Base-by-base conservation (phyloP, 2,113 vertebrate genomes). In the Mystacornis crossleyi region DNA sequence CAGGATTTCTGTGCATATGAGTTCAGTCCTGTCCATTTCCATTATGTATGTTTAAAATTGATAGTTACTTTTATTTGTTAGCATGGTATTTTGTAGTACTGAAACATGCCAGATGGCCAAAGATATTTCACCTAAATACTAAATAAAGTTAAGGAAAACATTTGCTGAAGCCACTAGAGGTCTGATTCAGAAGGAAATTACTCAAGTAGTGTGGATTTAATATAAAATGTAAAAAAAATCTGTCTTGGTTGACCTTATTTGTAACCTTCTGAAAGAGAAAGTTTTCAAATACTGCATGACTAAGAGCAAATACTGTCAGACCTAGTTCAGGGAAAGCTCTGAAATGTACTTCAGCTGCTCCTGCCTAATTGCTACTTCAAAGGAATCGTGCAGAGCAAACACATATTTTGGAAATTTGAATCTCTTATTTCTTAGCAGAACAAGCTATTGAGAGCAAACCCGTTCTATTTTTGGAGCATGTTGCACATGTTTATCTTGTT, bases 271-370 rank as follows among this genome's bases (percentile, higher is more conserved):
- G n/a, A 69, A 81, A 81, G 86, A 50, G 42, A 58, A 72, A 48
- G 25, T 80, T 85, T 91, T 79, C 36, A 65, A 91, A 78, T 79
- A 57, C n/a, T 69, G 5, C 51, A 40, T 88, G 66, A 85, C 40
- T 78, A 81, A 91, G 77, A 69, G 47, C 86, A 97, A 94, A 86
- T 53, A 55, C 34, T 48, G 51, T 93, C 70, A 86, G 64, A 77
- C 42, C 20, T 91, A 94, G 70, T 91, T 93, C 71, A 86, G 31
- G 47, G 11, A 72, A 75, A 55, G 18, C 78, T 94, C 66, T 58
- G 45, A 90, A 91, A 57, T 15, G 25, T 57, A 42, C 36, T 96
- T 96, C 54, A 89, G 67, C 55, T 82, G 29, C 45, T 57, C 24
- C 50, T 93, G 61, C n/a, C 42, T 86, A 79, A 85, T 89, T 81